Evolutionary conservation across 2,797 vertebrate species (phyloP).

Genomic region (Malurus splendens): DNA sequence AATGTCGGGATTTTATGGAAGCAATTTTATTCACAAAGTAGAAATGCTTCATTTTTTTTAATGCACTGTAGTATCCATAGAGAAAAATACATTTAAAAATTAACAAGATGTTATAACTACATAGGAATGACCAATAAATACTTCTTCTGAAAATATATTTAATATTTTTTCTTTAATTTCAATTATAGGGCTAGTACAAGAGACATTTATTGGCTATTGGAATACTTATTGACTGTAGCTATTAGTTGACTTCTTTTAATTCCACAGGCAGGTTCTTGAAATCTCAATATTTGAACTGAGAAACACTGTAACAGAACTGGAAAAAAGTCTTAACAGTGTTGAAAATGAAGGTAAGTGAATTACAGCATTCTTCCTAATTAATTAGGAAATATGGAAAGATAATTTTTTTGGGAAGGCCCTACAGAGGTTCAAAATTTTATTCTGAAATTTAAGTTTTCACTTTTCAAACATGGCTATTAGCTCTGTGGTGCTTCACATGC

Average conservation of each 20-base stretch:
- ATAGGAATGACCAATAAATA: background rate
- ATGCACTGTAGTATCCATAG: background rate
- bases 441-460: background rate
- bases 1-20: background rate
- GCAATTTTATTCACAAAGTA: background rate
- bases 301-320: slow-evolving; percentile 76
- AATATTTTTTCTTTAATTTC: background rate
- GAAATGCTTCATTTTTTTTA: background rate
- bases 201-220: background rate
- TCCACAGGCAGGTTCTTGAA: slow-evolving; percentile 77
- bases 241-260: slow-evolving; percentile 4
- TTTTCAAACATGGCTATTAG: background rate
- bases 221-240: background rate
- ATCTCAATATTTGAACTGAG: slow-evolving; percentile 79
- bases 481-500: background rate
- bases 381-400: background rate
- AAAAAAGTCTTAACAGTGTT: slow-evolving; percentile 72
- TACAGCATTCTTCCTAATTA: background rate
- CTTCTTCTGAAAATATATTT: background rate
- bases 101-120: background rate
- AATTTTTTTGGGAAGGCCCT: background rate
- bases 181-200: background rate
- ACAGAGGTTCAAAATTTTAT: background rate
- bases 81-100: background rate
- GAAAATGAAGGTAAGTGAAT: slow-evolving; percentile 78